A percentile compares a stretch with the other conserved stretches of the same genome.
Conservation (phyloP, 2,113 vertebrate genomes). For the Sinocyclocheilus anophthalmus region DNA sequence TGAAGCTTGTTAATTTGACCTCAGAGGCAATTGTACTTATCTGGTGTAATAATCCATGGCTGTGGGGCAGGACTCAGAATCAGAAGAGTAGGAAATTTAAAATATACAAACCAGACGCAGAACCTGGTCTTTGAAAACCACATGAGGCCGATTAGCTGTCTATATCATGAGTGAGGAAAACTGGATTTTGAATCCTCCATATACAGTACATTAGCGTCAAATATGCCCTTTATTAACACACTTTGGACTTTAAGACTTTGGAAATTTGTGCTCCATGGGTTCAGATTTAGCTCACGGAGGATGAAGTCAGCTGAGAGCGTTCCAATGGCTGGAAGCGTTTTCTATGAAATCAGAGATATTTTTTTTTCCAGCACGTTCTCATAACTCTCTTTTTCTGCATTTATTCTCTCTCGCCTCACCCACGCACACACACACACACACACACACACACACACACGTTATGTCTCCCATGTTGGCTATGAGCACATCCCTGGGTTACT, state of each 20-base stretch:
- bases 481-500: not conserved
- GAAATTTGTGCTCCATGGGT: conserved; percentile 70
- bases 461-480: conserved; percentile 3
- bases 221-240: conserved; percentile 49
- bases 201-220: conserved; percentile 31
- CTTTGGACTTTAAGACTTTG: conserved; percentile 63
- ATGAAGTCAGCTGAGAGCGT: conserved; percentile 71
- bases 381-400: conserved; percentile 45
- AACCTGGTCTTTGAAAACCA: not conserved
- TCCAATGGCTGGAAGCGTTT: conserved; percentile 72
- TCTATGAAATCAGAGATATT: conserved; percentile 63
- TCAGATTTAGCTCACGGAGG: conserved; percentile 55
- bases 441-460: not conserved
- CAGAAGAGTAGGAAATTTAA: not conserved
- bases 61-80: not conserved
- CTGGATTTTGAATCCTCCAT: conserved; percentile 3
- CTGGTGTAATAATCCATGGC: conserved; percentile 18
- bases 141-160: not conserved
- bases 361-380: conserved; percentile 67
- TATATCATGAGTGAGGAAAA: not conserved
- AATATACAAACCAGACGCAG: not conserved
- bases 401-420: not conserved
- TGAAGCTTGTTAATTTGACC: not conserved
- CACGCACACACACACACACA: not conserved
- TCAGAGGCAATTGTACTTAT: not conserved